Conservation (phyloP, 30 jellyfish, hydroid and myxozoan genomes). For the Turritopsis rubra region DNA sequence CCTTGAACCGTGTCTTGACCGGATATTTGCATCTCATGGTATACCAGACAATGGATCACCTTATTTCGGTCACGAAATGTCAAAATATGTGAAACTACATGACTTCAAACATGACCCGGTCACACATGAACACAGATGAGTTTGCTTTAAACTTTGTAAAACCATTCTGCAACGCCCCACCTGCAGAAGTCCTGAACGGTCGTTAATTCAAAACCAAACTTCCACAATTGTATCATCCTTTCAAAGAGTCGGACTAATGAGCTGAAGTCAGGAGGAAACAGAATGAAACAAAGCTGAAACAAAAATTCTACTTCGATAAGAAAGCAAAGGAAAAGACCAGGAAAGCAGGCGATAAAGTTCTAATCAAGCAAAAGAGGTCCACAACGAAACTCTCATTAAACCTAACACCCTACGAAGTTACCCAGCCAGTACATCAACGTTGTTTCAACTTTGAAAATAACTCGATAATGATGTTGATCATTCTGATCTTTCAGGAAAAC, state of each 20-base stretch:
- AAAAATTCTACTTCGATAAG: neutral
- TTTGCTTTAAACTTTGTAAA: neutral
- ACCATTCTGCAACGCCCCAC: neutral
- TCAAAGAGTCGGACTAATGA: neutral
- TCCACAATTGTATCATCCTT: neutral
- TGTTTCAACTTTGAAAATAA: no score
- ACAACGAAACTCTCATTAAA: neutral
- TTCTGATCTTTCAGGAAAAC: no score
- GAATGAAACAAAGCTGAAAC: neutral
- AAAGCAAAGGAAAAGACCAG: neutral
- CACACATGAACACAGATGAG: neutral
- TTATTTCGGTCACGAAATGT: neutral
- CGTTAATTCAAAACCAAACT: neutral
- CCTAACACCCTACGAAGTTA: neutral
- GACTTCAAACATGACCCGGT: neutral
- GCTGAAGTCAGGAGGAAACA: neutral
- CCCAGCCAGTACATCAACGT: no score
- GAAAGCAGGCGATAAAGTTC: neutral
- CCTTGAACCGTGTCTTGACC: no score
- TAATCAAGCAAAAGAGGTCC: neutral
- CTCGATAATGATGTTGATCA: no score
- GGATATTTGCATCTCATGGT: no score
- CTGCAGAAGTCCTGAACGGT: neutral
- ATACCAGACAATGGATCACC: neutral
- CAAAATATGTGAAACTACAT: neutral